Evolutionary conservation across 2,888 invertebrate genomes (phyloP).

Genomic region (Plusia festucae): DNA sequence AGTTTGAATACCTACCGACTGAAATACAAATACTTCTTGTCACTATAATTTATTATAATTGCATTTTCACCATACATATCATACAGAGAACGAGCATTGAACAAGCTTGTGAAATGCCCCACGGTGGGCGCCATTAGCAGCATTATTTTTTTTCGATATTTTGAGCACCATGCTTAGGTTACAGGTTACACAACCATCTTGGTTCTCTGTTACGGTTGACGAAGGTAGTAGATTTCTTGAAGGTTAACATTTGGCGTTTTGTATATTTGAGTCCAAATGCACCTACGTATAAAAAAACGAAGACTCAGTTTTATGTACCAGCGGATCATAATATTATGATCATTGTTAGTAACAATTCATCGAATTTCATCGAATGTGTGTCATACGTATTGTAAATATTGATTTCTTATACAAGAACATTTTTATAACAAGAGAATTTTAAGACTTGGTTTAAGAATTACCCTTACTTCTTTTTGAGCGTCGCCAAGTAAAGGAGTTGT

Average conservation of each 20-base stretch:
- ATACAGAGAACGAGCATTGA: too few relatives aligned
- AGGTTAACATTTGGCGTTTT: not conserved
- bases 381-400: slow-evolving; percentile 33
- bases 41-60: too few relatives aligned
- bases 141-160: too few relatives aligned
- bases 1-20: not conserved
- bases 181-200: too few relatives aligned
- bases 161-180: too few relatives aligned
- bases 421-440: slow-evolving; percentile 27
- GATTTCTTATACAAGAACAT: slow-evolving; percentile 19
- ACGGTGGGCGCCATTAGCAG: too few relatives aligned
- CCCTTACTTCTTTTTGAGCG: slow-evolving; percentile 16
- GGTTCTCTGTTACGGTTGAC: too few relatives aligned
- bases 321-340: slow-evolving; percentile 19
- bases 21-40: not conserved
- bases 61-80: too few relatives aligned
- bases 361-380: slow-evolving; percentile 36
- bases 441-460: slow-evolving; percentile 1
- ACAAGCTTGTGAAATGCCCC: too few relatives aligned
- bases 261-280: not conserved
- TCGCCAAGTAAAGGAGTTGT: slow-evolving; percentile 40
- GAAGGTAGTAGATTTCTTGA: too few relatives aligned
- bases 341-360: slow-evolving; percentile 42
- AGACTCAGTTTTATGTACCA: slow-evolving; percentile 12
- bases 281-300: not conserved